These are phyloP conservation scores for Falco punctatus DNA, from an alignment of 2,113 vertebrate genomes.

Conservation along the genomic window DNA sequence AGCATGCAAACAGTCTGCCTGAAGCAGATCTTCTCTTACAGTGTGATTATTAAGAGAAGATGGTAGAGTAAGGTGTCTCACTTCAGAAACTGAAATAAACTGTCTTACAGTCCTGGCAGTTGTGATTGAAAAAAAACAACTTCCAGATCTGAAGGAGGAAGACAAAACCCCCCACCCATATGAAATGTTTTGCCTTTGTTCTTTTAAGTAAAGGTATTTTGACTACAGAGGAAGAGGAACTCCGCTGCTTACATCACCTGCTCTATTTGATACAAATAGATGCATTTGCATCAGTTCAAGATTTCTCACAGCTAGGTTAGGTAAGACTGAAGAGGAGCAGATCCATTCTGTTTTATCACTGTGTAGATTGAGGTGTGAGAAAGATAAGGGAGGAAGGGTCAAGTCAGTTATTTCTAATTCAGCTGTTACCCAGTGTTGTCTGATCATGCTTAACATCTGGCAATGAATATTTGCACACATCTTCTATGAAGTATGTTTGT, in stretches of 20 bases:
- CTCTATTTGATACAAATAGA: background rate
- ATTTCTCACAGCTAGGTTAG: background rate
- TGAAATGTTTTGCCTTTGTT: background rate
- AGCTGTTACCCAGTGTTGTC: background rate
- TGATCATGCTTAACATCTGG: background rate
- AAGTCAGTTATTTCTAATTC: background rate
- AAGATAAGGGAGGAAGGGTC: background rate
- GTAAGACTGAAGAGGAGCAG: background rate
- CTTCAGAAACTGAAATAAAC: background rate
- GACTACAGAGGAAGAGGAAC: background rate
- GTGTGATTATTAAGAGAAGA: background rate
- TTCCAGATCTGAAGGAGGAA: background rate
- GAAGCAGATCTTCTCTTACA: background rate
- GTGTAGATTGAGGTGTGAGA: background rate
- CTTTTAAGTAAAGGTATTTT: background rate
- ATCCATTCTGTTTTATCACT: background rate
- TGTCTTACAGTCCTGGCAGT: background rate
- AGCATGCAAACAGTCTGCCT: background rate
- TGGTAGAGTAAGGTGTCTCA: background rate
- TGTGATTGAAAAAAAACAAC: background rate
- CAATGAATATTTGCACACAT: background rate
- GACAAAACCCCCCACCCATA: fast-evolving
- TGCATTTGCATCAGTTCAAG: background rate
- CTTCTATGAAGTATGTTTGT: background rate
- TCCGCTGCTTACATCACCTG: background rate